These are phyloP conservation scores for Brachystomella parvula DNA, from an alignment of 1,140 invertebrate species.

Conservation along the genomic window DNA sequence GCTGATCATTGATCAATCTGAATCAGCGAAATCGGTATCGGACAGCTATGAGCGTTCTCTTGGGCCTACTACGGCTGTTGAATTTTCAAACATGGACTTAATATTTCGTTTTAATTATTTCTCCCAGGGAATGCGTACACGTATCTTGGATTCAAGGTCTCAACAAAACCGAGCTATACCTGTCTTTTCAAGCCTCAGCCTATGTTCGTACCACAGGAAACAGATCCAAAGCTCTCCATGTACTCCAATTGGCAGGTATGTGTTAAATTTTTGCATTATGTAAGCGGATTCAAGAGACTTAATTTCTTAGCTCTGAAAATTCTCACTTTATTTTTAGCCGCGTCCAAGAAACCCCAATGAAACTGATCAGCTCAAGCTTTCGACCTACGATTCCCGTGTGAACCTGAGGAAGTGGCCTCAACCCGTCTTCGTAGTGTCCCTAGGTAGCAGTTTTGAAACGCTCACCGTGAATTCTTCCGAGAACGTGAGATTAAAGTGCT, in stretches of 20 bases:
- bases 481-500: slow-evolving; percentile 10
- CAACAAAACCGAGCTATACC: slow-evolving; percentile 83
- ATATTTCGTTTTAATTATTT: too few relatives aligned
- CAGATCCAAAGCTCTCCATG: slow-evolving; percentile 86
- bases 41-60: too few relatives aligned
- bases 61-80: too few relatives aligned
- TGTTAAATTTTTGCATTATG: too few relatives aligned
- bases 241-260: slow-evolving; percentile 88
- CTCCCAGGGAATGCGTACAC: slow-evolving; percentile 89
- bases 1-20: too few relatives aligned
- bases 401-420: slow-evolving; percentile 29
- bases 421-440: slow-evolving; percentile 22
- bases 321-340: slow-evolving; percentile 22
- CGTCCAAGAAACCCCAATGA: slow-evolving; percentile 30
- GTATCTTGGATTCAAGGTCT: slow-evolving; percentile 80
- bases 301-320: neutral
- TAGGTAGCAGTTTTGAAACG: slow-evolving; percentile 28
- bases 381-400: slow-evolving; percentile 33
- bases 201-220: slow-evolving; percentile 71
- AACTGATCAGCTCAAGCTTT: slow-evolving; percentile 17
- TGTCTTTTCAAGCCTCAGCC: slow-evolving; percentile 87
- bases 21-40: too few relatives aligned
- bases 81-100: too few relatives aligned
- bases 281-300: neutral
- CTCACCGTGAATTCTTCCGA: slow-evolving; percentile 32